Conservation (phyloP, 2,888 invertebrate genomes). For the Epinotia demarniana region DNA sequence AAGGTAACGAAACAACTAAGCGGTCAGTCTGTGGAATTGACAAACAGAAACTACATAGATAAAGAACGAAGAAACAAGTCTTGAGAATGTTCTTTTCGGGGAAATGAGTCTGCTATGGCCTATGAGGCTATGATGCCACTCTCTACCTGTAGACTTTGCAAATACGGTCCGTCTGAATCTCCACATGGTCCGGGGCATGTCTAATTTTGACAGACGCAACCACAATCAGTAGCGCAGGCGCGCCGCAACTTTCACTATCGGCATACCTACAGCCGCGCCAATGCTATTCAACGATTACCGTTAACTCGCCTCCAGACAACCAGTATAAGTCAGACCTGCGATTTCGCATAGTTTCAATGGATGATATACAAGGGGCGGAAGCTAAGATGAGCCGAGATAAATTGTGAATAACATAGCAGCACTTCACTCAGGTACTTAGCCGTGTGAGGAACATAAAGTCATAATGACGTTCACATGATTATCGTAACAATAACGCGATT, state of each 20-base stretch:
- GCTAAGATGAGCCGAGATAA: not conserved
- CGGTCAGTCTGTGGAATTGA: too few species aligned
- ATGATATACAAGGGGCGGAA: not conserved
- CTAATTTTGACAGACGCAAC: conserved; percentile 37
- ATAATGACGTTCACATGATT: not conserved
- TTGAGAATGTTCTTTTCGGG: too few species aligned
- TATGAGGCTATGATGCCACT: too few species aligned
- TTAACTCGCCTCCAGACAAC: not conserved
- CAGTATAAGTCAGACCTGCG: not conserved
- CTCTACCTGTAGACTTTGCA: not conserved
- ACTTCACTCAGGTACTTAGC: not conserved
- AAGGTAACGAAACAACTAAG: not conserved
- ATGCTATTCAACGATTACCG: not conserved
- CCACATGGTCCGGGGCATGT: conserved; percentile 16
- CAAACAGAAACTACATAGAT: not conserved
- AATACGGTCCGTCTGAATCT: conserved; percentile 9
- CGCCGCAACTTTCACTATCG: conserved; percentile 42
- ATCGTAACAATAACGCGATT: not conserved
- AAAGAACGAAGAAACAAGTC: not conserved
- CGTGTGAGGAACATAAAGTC: not conserved
- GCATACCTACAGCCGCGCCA: conserved; percentile 21
- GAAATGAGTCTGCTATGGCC: too few species aligned
- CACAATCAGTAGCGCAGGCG: conserved; percentile 34
- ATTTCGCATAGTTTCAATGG: not conserved
- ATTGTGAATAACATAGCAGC: not conserved